Percentiles rank a stretch among this genome's conserved stretches.
These are phyloP conservation scores for Kryphioiulus occultus DNA, from an alignment of 2,888 invertebrate genomes.

Conservation along the genomic window DNA sequence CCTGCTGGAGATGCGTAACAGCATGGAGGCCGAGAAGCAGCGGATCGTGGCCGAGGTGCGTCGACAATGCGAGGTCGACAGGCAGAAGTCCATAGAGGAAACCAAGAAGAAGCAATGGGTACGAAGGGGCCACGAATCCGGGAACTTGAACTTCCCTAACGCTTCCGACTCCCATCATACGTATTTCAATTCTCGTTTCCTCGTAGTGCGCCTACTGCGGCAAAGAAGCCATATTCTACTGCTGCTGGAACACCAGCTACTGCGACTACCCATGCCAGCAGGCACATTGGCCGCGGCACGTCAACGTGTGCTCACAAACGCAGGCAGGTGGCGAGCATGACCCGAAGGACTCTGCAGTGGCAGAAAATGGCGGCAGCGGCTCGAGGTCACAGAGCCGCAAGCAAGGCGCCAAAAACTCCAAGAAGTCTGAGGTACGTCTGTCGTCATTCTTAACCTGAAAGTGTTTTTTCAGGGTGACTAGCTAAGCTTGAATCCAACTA, in stretches of 20 bases:
- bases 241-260: slow-evolving; percentile 96
- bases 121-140: background rate
- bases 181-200: no score
- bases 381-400: background rate
- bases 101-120: slow-evolving; percentile 89
- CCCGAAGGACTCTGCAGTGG: background rate
- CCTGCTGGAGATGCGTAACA: slow-evolving; percentile 73
- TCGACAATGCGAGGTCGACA: slow-evolving; percentile 73
- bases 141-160: background rate
- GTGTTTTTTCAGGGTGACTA: no score
- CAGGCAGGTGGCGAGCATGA: slow-evolving; percentile 52
- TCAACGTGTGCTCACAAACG: slow-evolving; percentile 68
- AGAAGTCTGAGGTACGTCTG: background rate
- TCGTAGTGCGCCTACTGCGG: slow-evolving; percentile 79
- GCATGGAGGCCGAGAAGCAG: slow-evolving; percentile 75
- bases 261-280: slow-evolving; percentile 87
- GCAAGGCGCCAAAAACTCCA: background rate
- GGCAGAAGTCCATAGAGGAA: slow-evolving; percentile 75
- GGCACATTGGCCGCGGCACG: slow-evolving; percentile 83
- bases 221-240: slow-evolving; percentile 89
- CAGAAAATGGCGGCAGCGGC: background rate
- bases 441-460: no score
- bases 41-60: slow-evolving; percentile 72
- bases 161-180: background rate
- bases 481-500: no score